A percentile compares a stretch with the other conserved stretches of the same genome.
Evolutionary conservation across 2,797 vertebrate species (phyloP).

Genomic region (Xerus rutilus): DNA sequence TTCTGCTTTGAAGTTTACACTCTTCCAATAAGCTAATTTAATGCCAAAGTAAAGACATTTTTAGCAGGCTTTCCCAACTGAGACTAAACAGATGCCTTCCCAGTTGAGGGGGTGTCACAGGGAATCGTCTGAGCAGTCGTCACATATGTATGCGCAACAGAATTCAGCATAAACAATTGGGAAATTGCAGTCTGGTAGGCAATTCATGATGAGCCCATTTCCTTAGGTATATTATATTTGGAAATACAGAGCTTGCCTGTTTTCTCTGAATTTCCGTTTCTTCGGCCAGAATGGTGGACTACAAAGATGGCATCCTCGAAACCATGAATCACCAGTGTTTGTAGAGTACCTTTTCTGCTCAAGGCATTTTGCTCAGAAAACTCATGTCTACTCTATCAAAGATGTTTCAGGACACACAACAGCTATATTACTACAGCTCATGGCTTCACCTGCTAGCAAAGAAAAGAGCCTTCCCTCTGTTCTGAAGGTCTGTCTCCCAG

Average conservation of each 20-base stretch:
- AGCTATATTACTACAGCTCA: background rate
- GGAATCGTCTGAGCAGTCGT: background rate
- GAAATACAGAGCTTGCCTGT: background rate
- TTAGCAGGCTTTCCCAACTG: slow-evolving; percentile 57
- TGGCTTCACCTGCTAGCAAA: background rate
- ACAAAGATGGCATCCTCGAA: background rate
- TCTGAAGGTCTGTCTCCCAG: background rate
- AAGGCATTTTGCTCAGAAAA: slow-evolving; percentile 24
- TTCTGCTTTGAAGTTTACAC: background rate
- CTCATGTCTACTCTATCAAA: background rate
- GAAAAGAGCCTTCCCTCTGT: background rate
- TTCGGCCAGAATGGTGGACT: background rate
- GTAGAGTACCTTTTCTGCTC: background rate
- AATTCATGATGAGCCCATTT: background rate
- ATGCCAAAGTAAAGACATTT: slow-evolving; percentile 42
- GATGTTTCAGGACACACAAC: background rate
- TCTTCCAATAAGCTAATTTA: slow-evolving; percentile 38
- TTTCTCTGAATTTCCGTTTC: slow-evolving; percentile 32
- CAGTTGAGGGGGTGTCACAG: slow-evolving; percentile 29
- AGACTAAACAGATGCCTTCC: slow-evolving; percentile 43
- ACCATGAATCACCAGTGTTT: slow-evolving; percentile 10
- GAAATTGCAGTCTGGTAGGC: slow-evolving; percentile 35
- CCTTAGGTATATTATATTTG: background rate
- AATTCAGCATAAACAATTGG: slow-evolving; percentile 65
- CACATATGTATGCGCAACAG: slow-evolving; percentile 49